Evolutionary conservation across 2,888 invertebrate genomes (phyloP), one percentile per base, ranked within the genome.

Genomic region (Aethes cnicana): DNA sequence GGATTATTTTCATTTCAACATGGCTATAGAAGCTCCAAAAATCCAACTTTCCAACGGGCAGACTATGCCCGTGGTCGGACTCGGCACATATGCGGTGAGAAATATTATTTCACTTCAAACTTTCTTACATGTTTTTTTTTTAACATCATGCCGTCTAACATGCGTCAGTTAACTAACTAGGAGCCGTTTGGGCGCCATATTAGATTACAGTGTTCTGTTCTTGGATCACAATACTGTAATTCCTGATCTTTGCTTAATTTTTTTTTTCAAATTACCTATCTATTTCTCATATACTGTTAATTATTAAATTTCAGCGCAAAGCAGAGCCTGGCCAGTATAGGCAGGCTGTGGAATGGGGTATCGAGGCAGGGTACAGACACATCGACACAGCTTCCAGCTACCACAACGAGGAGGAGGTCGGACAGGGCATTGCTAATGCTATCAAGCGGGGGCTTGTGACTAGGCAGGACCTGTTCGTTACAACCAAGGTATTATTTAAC

Each of bases 81-180:
- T 94, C 20, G 94, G 94, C n/a, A 94, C 94, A 0, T 94, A 88
- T 57, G 78, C 86, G 47, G 88, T 89, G 72, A 80, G 80, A 78
- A 25, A 25, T n/a, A 35, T 7, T 3, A 42, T 44, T 35, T 30
- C n/a, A n/a, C n/a, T 30, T 18, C 8, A 39, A 18, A 30, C 8
- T 16, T 16, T n/a, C n/a, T n/a, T n/a, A n/a, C n/a, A n/a, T n/a
- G n/a, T n/a, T n/a, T n/a, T n/a, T n/a, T n/a, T n/a, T n/a, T n/a
- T n/a, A n/a, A n/a, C n/a, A n/a, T n/a, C n/a, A n/a, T n/a, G n/a
- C n/a, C n/a, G n/a, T n/a, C n/a, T n/a, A n/a, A n/a, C n/a, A n/a
- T n/a, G n/a, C n/a, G n/a, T n/a, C n/a, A n/a, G n/a, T n/a, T n/a
- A n/a, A n/a, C n/a, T n/a, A n/a, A n/a, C n/a, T n/a, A n/a, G n/a